Percentiles rank a stretch among this genome's conserved stretches.
These are phyloP conservation scores for Lutraria rhynchaena DNA, from an alignment of 1,140 invertebrate genomes.

Conservation along the genomic window DNA sequence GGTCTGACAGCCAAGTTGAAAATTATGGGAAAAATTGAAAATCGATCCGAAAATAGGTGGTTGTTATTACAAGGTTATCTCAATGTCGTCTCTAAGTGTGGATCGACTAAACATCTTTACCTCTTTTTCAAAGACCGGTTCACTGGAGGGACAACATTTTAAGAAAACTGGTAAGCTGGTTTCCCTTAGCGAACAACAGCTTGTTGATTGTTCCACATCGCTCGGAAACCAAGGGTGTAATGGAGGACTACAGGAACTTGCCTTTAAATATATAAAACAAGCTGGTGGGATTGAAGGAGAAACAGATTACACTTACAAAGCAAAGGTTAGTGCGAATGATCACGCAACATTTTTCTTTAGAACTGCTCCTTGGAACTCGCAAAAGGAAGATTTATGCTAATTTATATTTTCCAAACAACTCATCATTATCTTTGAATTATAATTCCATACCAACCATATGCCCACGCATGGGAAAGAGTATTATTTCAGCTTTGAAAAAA, in stretches of 20 bases:
- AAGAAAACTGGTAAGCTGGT: conserved; percentile 66
- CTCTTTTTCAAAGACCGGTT: conserved; percentile 60
- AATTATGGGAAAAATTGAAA: neutral
- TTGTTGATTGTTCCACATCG: conserved; percentile 74
- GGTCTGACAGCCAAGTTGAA: no score
- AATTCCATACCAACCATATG: neutral
- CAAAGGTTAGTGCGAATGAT: conserved; percentile 58
- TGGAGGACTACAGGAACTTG: conserved; percentile 97
- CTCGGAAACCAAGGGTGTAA: conserved; percentile 94
- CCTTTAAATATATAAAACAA: conserved; percentile 94
- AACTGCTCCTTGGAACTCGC: neutral
- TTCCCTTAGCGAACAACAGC: conserved; percentile 74
- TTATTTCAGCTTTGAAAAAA: no score
- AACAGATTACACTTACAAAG: conserved; percentile 83
- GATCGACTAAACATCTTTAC: no score
- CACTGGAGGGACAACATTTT: conserved; percentile 72
- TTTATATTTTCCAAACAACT: conserved; percentile 1
- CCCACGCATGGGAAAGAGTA: no score
- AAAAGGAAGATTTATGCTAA: neutral
- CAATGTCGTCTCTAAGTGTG: neutral
- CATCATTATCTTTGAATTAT: neutral
- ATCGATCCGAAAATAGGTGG: no score
- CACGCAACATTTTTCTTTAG: conserved; percentile 11
- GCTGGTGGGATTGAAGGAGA: conserved; percentile 97
- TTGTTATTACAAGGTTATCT: neutral